Evolutionary conservation across 2,888 invertebrate species (phyloP), one percentile per base, ranked within the genome.

Genomic region (Himalopsyche kuldschensis): DNA sequence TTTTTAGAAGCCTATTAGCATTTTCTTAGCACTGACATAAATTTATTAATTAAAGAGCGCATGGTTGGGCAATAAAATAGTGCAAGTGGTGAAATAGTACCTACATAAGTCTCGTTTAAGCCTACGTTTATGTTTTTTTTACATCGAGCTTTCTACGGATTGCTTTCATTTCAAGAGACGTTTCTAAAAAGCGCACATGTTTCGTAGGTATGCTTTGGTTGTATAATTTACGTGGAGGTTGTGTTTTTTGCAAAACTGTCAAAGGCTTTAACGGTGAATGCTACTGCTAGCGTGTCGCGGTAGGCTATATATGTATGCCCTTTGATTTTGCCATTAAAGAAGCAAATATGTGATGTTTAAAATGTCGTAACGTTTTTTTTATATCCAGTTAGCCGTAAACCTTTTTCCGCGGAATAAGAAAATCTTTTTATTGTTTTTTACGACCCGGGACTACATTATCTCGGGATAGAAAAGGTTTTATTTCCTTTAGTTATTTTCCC

Each of bases 381-480:
- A 84, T 77, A 48, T 76, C 80, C 75, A 35, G 48, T 46, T 46
- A 48, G 82, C 55, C 82, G 32, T 84, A 84, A 84, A 82, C 81
- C 81, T 75, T 85, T 85, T 83, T 83, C 31, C 83, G 82, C 80
- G 77, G 82, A 76, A 79, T 78, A 82, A 79, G 79, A 78, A 82
- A 82, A 83, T 85, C 79, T 83, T 83, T 85, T 83, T 81, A 84
- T 82, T 78, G 81, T 80, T 83, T 81, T 84, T 83, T 83, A 83
- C 85, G 83, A 83, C 81, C 78, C 75, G 55, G 80, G 82, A 84
- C 84, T 86, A 82, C 55, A 84, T 86, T 84, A 86, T 83, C 82
- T 84, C 35, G 46, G 81, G 82, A 81, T 79, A 78, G 69, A 79
- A 77, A 79, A 47, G 69, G 69, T 86, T 86, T 84, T 84, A 84